Conservation (phyloP, 2,888 invertebrate genomes). For the Sinelater perroti region DNA sequence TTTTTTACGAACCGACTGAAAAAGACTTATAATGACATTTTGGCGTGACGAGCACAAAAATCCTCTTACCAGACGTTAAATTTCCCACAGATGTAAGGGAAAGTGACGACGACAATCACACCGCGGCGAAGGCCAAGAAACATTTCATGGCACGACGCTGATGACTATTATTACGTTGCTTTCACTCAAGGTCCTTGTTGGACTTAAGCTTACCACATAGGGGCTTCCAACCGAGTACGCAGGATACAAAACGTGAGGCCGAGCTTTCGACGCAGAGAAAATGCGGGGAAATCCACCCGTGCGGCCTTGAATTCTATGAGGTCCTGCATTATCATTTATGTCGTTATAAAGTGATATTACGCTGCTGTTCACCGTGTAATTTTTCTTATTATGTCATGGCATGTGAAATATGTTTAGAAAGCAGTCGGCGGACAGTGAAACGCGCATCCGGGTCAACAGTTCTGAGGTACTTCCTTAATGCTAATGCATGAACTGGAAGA, state of each 20-base stretch:
- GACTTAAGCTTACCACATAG: not conserved
- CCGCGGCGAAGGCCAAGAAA: too few relatives aligned
- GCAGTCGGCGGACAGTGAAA: slow-evolving; percentile 2
- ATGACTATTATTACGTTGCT: slow-evolving; percentile 21
- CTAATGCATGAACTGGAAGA: too few relatives aligned
- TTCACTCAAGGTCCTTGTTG: slow-evolving; percentile 26
- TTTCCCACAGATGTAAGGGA: slow-evolving; percentile 35
- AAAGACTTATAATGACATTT: too few relatives aligned
- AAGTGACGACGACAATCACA: slow-evolving; percentile 25
- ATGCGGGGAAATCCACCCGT: not conserved
- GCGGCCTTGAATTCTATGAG: slow-evolving; percentile 3
- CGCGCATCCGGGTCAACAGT: slow-evolving; percentile 27
- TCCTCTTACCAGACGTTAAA: not conserved
- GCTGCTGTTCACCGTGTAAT: not conserved
- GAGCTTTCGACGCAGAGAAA: not conserved
- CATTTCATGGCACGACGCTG: too few relatives aligned
- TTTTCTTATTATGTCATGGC: slow-evolving; percentile 17
- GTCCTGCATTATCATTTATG: too few relatives aligned
- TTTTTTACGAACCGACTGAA: too few relatives aligned
- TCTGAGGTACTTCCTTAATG: too few relatives aligned
- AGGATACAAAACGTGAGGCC: not conserved
- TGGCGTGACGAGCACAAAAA: too few relatives aligned
- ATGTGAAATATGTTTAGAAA: slow-evolving; percentile 14
- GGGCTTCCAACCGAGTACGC: not conserved
- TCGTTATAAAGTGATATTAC: not conserved